Base-by-base conservation (phyloP, 1,140 invertebrate species). In the Caenorhabditis inopinata region DNA sequence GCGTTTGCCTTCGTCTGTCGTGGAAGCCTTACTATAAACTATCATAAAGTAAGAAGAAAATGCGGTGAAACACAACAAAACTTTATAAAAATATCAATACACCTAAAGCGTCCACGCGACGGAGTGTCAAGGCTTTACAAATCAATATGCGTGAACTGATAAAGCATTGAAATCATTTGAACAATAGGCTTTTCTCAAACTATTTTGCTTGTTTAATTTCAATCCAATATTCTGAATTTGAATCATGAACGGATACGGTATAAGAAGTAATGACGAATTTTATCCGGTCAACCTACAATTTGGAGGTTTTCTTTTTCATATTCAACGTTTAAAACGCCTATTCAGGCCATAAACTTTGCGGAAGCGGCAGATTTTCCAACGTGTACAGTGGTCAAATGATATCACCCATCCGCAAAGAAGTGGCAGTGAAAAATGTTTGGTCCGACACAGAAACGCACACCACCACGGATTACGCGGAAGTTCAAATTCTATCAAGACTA, bases 341-440 rank as follows among this genome's bases (percentile, higher is more conserved):
- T 62, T 32, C 25, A 68, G 58, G 16, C 3, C 32, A 42, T 7
- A 38, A 38, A 42, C n/a, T 38, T 4, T 75, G 73, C 45, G 62
- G 68, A 62, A 80, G 74, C 62, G 79, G 79, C 5, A 73, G 79
- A 48, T 82, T 82, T 48, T 53, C 77, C 27, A 82, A 82, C 29
- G 81, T 82, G 6, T 82, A 76, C 42, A 21, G 48, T 14, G 81
- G 80, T 11, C 75, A 29, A 18, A 47, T 82, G 73, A 79, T 38
- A 4, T 14, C n/a, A 0, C 81, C 81, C 0, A 35, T 46, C 16
- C 6, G 27, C 6, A 47, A 42, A 16, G 29, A 38, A 18, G 58
- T 82, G 32, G 81, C 81, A 11, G 47, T 82, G 25, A 82, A 82
- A 35, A 82, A 79, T 46, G 78, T 53, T 23, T 82, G 81, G 81